phyloP scores from a whole-genome alignment of 2,888 invertebrate genomes.

The Troglohyphantes excavatus region DNA sequence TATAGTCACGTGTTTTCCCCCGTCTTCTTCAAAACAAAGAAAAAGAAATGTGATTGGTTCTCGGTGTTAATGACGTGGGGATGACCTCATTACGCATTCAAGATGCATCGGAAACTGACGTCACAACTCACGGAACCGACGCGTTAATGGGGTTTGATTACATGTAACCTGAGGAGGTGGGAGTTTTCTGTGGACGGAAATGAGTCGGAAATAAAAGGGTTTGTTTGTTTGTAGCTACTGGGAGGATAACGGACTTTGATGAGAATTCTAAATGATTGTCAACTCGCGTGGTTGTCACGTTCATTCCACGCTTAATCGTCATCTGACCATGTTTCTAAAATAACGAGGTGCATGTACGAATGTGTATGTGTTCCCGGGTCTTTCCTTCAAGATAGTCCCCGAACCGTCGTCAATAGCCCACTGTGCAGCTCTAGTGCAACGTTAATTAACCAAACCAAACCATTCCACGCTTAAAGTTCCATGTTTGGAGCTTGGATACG shows the following conservation, averaged over 20 bases:
- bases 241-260: neutral
- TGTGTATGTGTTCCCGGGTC: too few species aligned
- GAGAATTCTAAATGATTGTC: too few species aligned
- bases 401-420: too few species aligned
- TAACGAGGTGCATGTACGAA: too few species aligned
- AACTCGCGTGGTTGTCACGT: too few species aligned
- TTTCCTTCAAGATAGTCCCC: too few species aligned
- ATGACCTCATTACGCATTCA: slow-evolving; percentile 65
- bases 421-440: too few species aligned
- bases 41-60: slow-evolving; percentile 54
- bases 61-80: slow-evolving; percentile 49
- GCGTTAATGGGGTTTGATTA: slow-evolving; percentile 24
- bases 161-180: slow-evolving; percentile 1
- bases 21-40: slow-evolving; percentile 22
- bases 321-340: too few species aligned
- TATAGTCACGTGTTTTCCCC: neutral
- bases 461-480: too few species aligned
- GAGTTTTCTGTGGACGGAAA: slow-evolving; percentile 17
- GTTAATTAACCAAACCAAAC: too few species aligned
- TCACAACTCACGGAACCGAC: slow-evolving; percentile 8
- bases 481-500: too few species aligned
- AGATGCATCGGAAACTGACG: slow-evolving; percentile 58
- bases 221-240: slow-evolving; percentile 2
- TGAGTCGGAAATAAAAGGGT: slow-evolving; percentile 25
- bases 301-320: too few species aligned